Evolutionary conservation across 2,797 vertebrate genomes (phyloP).

Genomic region (Paguma larvata): DNA sequence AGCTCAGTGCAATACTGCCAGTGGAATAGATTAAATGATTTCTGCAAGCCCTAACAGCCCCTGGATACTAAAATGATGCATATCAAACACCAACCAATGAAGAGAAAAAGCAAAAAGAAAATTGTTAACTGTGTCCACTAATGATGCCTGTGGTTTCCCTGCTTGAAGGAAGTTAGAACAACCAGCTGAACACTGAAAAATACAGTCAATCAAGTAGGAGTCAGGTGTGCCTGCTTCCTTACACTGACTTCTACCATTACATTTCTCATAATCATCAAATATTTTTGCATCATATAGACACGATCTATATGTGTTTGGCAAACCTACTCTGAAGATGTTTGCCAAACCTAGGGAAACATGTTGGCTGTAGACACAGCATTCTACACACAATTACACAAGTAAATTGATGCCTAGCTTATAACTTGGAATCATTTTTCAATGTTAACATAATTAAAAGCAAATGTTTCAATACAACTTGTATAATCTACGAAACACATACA

Average conservation of each 20-base stretch:
- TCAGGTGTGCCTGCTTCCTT: background rate
- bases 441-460: background rate
- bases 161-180: background rate
- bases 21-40: background rate
- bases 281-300: background rate
- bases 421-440: background rate
- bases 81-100: background rate
- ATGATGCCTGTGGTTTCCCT: background rate
- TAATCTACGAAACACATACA: background rate
- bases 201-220: background rate
- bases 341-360: background rate
- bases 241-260: background rate
- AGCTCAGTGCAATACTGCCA: background rate
- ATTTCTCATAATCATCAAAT: background rate
- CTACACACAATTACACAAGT: background rate
- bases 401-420: background rate
- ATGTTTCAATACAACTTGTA: background rate
- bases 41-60: background rate
- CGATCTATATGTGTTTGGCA: background rate
- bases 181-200: background rate
- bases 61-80: background rate
- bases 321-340: background rate
- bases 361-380: background rate
- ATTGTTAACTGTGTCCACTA: background rate
- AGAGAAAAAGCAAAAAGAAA: slow-evolving; percentile 5